Percentiles rank a stretch among this genome's conserved stretches.
These are phyloP conservation scores for Coccyzus lansbergi DNA, from an alignment of 2,797 vertebrate genomes.

Conservation along the genomic window DNA sequence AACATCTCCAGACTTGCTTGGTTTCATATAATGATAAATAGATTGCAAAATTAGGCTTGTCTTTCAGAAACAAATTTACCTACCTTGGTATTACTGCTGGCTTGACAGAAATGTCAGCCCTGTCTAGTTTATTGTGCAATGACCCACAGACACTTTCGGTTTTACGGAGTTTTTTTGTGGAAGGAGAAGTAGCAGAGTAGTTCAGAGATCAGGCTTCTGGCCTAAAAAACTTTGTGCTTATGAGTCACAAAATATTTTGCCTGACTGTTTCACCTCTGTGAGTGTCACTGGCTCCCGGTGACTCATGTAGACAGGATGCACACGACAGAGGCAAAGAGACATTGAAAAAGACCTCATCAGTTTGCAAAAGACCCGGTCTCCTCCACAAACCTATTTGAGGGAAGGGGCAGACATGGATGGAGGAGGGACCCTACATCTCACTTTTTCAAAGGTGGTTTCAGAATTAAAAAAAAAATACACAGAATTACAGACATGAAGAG, in stretches of 20 bases:
- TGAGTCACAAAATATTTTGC: not conserved
- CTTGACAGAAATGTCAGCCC: not conserved
- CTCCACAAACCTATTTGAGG: not conserved
- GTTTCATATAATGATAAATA: not conserved
- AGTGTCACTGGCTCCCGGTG: not conserved
- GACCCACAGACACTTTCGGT: not conserved
- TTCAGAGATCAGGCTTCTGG: not conserved
- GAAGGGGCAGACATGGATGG: rapidly evolving
- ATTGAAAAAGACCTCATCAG: not conserved
- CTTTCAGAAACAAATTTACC: not conserved
- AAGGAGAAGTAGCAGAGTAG: not conserved
- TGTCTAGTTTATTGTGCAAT: not conserved
- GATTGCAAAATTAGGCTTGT: not conserved
- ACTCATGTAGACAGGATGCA: not conserved
- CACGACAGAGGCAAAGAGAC: rapidly evolving
- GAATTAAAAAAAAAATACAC: not conserved
- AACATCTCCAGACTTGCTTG: not conserved
- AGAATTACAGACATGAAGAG: not conserved
- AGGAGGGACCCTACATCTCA: not conserved
- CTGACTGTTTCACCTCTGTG: not conserved
- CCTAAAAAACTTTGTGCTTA: not conserved
- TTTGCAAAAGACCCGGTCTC: not conserved
- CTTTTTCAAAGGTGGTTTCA: not conserved
- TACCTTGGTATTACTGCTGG: not conserved
- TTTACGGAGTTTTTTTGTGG: not conserved